phyloP scores from a whole-genome alignment of 1,140 invertebrate genomes.

The Pteromalus puparum region DNA sequence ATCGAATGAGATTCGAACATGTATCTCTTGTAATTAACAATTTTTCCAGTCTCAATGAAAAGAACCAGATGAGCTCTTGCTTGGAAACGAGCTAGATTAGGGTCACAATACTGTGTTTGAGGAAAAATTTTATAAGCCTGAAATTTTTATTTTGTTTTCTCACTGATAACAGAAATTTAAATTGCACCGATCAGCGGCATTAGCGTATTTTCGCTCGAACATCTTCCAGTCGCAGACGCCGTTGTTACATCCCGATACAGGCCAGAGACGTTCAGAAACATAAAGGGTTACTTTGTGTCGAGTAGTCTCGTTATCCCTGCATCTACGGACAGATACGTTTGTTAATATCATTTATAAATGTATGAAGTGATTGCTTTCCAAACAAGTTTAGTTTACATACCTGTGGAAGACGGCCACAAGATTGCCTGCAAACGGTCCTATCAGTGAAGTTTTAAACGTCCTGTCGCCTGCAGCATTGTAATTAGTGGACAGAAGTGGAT shows the following conservation, averaged over 20 bases:
- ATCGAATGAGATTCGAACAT: too few species aligned
- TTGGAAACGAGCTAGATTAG: too few species aligned
- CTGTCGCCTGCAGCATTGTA: conserved; percentile 76
- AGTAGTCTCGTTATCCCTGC: conserved; percentile 53
- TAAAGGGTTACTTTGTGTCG: conserved; percentile 69
- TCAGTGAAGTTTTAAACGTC: conserved; percentile 81
- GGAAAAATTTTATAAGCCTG: too few species aligned
- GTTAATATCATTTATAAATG: neutral
- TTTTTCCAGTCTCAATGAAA: too few species aligned
- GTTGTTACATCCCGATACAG: conserved; percentile 66
- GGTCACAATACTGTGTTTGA: too few species aligned
- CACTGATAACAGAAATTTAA: conserved; percentile 38
- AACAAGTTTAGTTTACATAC: conserved; percentile 63
- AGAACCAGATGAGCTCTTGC: too few species aligned
- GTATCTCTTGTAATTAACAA: too few species aligned
- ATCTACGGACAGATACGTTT: conserved; percentile 68
- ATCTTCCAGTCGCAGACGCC: conserved; percentile 71
- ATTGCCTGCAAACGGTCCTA: conserved; percentile 87
- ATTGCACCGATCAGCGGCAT: conserved; percentile 13
- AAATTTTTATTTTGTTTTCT: too few species aligned
- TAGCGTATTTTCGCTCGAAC: conserved; percentile 56
- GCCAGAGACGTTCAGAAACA: conserved; percentile 65
- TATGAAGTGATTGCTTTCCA: conserved; percentile 46
- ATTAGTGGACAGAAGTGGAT: conserved; percentile 80
- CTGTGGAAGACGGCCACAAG: conserved; percentile 84